Evolutionary conservation across 2,797 vertebrate genomes (phyloP).

Genomic region (Hydrophis major): DNA sequence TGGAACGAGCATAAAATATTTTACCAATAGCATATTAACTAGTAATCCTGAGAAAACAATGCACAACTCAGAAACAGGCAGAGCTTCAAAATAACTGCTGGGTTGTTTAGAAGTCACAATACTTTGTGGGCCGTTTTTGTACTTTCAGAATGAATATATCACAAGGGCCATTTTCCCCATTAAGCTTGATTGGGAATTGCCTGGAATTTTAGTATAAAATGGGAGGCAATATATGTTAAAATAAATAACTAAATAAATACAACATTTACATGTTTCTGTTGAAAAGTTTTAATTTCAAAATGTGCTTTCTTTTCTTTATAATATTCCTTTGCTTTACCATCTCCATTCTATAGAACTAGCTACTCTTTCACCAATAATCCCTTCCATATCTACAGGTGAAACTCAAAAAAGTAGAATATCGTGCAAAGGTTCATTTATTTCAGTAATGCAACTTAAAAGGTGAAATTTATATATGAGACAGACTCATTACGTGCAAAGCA

Average conservation of each 20-base stretch:
- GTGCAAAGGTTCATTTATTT: too few species aligned
- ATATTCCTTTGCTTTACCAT: background rate
- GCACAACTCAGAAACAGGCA: background rate
- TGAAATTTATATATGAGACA: too few species aligned
- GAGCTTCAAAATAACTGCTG: background rate
- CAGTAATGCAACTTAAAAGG: too few species aligned
- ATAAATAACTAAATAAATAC: background rate
- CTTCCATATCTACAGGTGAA: background rate
- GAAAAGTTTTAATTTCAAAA: background rate
- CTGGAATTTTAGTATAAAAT: background rate
- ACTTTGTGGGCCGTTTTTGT: background rate
- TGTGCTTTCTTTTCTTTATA: background rate
- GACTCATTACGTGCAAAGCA: too few species aligned
- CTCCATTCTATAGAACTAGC: background rate
- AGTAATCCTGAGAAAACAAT: background rate
- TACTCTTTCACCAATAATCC: background rate
- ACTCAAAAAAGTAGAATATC: too few species aligned
- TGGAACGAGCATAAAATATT: background rate
- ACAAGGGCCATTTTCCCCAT: background rate
- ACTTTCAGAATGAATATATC: background rate
- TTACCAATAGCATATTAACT: background rate
- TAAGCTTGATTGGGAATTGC: background rate
- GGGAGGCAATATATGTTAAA: background rate
- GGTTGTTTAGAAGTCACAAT: background rate
- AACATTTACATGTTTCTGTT: background rate